Percentiles rank a stretch among this genome's conserved stretches.
Evolutionary conservation across 2,888 invertebrate species (phyloP).

Genomic region (Achlya flavicornis): DNA sequence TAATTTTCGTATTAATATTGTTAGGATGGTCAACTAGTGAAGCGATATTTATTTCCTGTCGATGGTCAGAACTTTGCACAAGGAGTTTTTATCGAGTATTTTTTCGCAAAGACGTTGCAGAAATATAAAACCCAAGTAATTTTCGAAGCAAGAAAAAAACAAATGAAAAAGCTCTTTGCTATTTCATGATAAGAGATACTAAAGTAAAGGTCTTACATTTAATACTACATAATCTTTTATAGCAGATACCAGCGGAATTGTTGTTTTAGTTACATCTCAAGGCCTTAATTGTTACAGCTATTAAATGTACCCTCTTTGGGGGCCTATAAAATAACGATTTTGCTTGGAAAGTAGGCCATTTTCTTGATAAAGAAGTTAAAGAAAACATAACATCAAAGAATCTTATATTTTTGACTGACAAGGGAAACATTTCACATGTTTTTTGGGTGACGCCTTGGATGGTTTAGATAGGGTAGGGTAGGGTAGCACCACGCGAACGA

Average conservation of each 20-base stretch:
- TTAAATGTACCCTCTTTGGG: conserved; percentile 10
- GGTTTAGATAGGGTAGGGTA: too few relatives aligned
- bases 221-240: conserved; percentile 7
- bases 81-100: too few relatives aligned
- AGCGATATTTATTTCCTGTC: too few relatives aligned
- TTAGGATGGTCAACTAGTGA: too few relatives aligned
- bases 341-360: conserved; percentile 4
- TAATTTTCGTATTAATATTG: too few relatives aligned
- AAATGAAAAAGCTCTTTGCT: not conserved
- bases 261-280: conserved; percentile 5
- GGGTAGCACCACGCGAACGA: too few relatives aligned
- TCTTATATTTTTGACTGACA: conserved; percentile 23
- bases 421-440: conserved; percentile 33
- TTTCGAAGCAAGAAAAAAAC: not conserved
- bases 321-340: conserved; percentile 10
- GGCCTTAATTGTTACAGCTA: conserved; percentile 13
- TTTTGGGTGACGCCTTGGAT: too few relatives aligned
- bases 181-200: conserved; percentile 14
- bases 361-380: conserved; percentile 2
- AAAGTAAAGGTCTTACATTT: conserved; percentile 24
- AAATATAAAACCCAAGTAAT: not conserved
- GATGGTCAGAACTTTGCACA: too few relatives aligned
- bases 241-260: not conserved
- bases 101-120: too few relatives aligned
- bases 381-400: not conserved